phyloP scores from a whole-genome alignment of 2,888 invertebrate genomes.

The Nephrotoma guestfalica region DNA sequence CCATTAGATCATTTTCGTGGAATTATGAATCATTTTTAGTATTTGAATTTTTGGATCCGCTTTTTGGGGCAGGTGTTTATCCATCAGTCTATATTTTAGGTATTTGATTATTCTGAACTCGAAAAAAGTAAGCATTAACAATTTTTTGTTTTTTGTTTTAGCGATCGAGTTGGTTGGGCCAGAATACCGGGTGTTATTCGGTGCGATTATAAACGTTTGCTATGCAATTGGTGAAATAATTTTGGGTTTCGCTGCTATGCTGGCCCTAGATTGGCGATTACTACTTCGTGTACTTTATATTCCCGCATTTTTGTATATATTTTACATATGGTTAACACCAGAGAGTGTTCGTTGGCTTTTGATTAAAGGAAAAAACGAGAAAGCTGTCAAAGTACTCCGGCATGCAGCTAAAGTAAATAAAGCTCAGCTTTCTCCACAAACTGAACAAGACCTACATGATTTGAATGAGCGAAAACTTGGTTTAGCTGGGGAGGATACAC shows the following conservation, averaged over 20 bases:
- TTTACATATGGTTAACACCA: constrained; percentile 49
- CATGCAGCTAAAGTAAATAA: constrained; percentile 43
- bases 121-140: constrained; percentile 13
- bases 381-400: constrained; percentile 41
- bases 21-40: background rate
- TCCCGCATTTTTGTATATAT: background rate
- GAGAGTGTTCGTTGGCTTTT: constrained; percentile 53
- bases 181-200: background rate
- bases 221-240: background rate
- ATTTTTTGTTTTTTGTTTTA: constrained; percentile 25
- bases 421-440: constrained; percentile 17
- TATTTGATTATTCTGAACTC: constrained; percentile 14
- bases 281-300: background rate
- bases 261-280: background rate
- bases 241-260: background rate
- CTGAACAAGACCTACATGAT: background rate
- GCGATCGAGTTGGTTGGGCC: background rate
- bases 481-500: background rate
- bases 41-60: background rate
- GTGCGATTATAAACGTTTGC: background rate
- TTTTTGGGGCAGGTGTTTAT: background rate
- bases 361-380: constrained; percentile 39
- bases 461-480: background rate
- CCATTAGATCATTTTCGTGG: background rate
- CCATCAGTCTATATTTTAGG: background rate